Percentiles rank a stretch among this genome's conserved stretches.
phyloP scores from a whole-genome alignment of 2,113 vertebrate species.

The Psilopsiagon aurifrons region DNA sequence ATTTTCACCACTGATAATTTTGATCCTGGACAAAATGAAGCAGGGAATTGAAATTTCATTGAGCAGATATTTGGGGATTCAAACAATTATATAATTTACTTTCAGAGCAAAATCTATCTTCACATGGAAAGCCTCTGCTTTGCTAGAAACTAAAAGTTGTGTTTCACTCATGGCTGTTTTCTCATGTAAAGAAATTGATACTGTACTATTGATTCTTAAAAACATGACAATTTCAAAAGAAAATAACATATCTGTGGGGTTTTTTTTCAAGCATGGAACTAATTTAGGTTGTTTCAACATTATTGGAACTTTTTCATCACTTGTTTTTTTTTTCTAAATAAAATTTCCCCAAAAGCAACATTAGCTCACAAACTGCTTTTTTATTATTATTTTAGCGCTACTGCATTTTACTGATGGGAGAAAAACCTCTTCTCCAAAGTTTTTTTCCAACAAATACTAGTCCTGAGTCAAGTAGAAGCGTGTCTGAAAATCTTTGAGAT shows the following conservation, averaged over 20 bases:
- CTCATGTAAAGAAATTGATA: background rate
- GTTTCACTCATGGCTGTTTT: background rate
- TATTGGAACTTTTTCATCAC: constrained; percentile 31
- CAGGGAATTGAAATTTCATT: background rate
- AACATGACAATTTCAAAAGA: background rate
- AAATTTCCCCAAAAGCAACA: constrained; percentile 54
- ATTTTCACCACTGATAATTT: background rate
- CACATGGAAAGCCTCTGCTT: background rate
- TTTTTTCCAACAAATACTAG: constrained; percentile 16
- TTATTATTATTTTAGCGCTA: background rate
- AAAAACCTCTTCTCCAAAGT: background rate
- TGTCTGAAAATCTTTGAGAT: constrained; percentile 50
- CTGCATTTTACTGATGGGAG: constrained; percentile 14
- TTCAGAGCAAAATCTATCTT: background rate
- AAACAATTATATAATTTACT: background rate
- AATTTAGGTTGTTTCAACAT: constrained; percentile 11
- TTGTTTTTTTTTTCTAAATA: background rate
- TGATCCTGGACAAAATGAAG: background rate
- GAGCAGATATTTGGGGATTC: background rate
- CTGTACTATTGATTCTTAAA: background rate
- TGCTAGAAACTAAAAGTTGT: background rate
- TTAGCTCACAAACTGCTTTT: constrained; percentile 39
- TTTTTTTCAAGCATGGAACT: background rate
- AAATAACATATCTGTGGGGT: background rate
- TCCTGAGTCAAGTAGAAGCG: constrained; percentile 49